Evolutionary conservation across 1,140 invertebrate species (phyloP).

Genomic region (Hyles vespertilio): DNA sequence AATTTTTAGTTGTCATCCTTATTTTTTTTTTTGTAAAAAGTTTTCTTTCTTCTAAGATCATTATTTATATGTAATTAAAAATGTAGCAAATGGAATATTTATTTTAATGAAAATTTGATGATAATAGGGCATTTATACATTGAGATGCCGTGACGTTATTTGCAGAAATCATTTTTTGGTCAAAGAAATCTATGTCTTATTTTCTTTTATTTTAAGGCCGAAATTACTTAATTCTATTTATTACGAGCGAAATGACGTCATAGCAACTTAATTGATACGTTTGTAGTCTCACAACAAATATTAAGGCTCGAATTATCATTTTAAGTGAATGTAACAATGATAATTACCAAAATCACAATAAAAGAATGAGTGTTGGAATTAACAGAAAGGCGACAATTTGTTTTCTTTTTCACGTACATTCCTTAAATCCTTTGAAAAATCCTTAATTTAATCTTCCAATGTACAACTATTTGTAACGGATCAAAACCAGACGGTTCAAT

Average conservation of each 20-base stretch:
- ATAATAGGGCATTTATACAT: conserved; percentile 44
- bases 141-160: conserved; percentile 41
- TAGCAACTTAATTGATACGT: conserved; percentile 29
- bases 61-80: conserved; percentile 67
- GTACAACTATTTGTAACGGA: no score
- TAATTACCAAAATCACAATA: conserved; percentile 70
- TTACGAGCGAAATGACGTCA: conserved; percentile 38
- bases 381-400: conserved; percentile 66
- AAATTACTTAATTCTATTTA: background rate
- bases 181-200: conserved; percentile 12
- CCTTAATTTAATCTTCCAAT: conserved; percentile 1
- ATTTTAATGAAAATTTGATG: conserved; percentile 46
- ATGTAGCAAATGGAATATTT: conserved; percentile 61
- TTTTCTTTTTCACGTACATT: conserved; percentile 54
- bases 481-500: background rate
- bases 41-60: conserved; percentile 52
- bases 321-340: conserved; percentile 45
- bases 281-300: conserved; percentile 77
- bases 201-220: conserved; percentile 10
- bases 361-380: conserved; percentile 75
- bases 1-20: background rate
- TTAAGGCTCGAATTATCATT: conserved; percentile 52
- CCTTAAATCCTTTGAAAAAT: conserved; percentile 45
- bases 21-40: conserved; percentile 52
- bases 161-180: conserved; percentile 17